A percentile compares a stretch with the other conserved stretches of the same genome.
Evolutionary conservation across 2,113 vertebrate genomes (phyloP).

Genomic region (Malurus melanocephalus): DNA sequence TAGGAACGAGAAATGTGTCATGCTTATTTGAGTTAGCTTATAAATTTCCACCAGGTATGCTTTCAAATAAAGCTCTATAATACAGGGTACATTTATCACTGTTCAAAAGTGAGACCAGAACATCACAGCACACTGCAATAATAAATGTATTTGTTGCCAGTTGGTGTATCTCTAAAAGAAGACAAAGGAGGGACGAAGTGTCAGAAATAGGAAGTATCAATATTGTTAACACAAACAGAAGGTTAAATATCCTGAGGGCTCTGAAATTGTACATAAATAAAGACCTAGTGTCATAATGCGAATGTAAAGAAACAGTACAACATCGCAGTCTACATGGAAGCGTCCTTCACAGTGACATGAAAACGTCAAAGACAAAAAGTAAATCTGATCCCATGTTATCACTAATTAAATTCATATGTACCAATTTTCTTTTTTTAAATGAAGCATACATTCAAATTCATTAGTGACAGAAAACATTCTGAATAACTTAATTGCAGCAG

Average conservation of each 20-base stretch:
- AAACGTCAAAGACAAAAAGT: neutral
- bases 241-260: neutral
- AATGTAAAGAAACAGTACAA: neutral
- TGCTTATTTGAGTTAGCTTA: neutral
- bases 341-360: neutral
- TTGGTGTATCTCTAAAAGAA: neutral
- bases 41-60: neutral
- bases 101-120: neutral
- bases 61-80: conserved; percentile 13
- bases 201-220: conserved; percentile 41
- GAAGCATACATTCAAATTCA: neutral
- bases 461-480: conserved; percentile 9
- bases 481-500: neutral
- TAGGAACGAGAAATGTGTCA: neutral
- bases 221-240: conserved; percentile 39
- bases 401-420: neutral
- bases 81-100: neutral
- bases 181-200: neutral
- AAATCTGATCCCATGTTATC: neutral
- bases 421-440: neutral
- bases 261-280: neutral
- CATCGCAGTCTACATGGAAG: neutral
- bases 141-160: neutral
- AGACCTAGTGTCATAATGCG: neutral
- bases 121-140: neutral